Percentiles rank a stretch among this genome's conserved stretches.
Conservation (phyloP, 2,113 vertebrate genomes). For the Pachyramphus minor region DNA sequence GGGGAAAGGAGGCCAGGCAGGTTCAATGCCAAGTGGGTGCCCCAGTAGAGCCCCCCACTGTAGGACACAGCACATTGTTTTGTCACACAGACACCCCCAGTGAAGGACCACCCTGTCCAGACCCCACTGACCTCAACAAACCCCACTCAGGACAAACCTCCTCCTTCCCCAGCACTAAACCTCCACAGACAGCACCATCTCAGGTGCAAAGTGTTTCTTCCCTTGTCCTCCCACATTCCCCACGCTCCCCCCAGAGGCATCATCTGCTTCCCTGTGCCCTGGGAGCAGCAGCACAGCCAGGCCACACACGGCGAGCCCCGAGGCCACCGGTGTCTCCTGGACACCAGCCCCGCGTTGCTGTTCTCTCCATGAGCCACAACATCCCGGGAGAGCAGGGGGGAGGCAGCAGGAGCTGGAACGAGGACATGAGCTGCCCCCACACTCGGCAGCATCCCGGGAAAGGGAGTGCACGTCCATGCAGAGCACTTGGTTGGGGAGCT, state of each 20-base stretch:
- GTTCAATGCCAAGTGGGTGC: fast-evolving
- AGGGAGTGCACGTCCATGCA: not conserved
- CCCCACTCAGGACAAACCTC: not conserved
- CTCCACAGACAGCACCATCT: fast-evolving
- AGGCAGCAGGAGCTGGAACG: not conserved
- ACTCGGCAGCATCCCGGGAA: not conserved
- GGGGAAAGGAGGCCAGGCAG: not conserved
- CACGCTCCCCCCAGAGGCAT: not conserved
- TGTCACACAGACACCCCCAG: not conserved
- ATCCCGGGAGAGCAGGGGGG: not conserved
- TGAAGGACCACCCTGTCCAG: not conserved
- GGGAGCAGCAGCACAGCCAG: not conserved
- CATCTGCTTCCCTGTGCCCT: not conserved
- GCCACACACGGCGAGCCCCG: not conserved
- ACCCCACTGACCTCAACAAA: not conserved
- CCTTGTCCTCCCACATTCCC: not conserved
- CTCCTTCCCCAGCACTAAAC: not conserved
- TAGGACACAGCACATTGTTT: fast-evolving
- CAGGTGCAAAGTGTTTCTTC: not conserved
- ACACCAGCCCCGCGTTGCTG: not conserved
- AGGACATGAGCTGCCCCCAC: not conserved
- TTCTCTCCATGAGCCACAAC: not conserved
- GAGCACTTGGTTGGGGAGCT: not conserved
- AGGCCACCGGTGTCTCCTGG: not conserved
- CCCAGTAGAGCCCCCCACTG: fast-evolving